A percentile compares a stretch with the other conserved stretches of the same genome.
Evolutionary conservation across 2,797 vertebrate genomes (phyloP).

Genomic region (Acanthurus leucopareius): DNA sequence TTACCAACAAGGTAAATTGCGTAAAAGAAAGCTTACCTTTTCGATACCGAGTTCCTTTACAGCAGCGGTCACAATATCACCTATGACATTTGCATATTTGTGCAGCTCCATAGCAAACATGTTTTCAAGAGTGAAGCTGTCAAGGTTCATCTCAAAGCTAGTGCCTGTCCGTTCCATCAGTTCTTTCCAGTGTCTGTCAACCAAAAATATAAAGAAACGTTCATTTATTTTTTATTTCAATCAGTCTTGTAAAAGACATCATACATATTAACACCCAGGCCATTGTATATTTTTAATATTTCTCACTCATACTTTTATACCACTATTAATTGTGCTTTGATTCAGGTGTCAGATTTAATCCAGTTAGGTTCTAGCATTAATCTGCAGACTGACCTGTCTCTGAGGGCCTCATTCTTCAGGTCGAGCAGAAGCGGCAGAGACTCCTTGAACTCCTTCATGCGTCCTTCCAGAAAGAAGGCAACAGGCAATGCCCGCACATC

Average conservation of each 20-base stretch:
- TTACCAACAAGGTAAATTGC: background rate
- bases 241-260: background rate
- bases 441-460: slow-evolving; percentile 94
- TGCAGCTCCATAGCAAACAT: slow-evolving; percentile 98
- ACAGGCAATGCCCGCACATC: slow-evolving; percentile 86
- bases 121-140: slow-evolving; percentile 94
- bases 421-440: slow-evolving; percentile 94
- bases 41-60: slow-evolving; percentile 96
- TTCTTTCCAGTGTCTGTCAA: slow-evolving; percentile 92
- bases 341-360: slow-evolving; percentile 9
- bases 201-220: slow-evolving; percentile 6
- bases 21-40: slow-evolving; percentile 83
- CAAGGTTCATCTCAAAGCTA: slow-evolving; percentile 91
- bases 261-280: background rate
- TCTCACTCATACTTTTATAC: background rate
- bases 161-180: slow-evolving; percentile 92
- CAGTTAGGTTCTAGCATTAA: background rate
- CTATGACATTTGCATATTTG: slow-evolving; percentile 88
- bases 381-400: slow-evolving; percentile 88
- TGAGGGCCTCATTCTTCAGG: slow-evolving; percentile 94
- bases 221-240: background rate
- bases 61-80: slow-evolving; percentile 92
- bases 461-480: slow-evolving; percentile 88
- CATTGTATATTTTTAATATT: background rate
- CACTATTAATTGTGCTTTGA: background rate